phyloP scores from a whole-genome alignment of 1,140 invertebrate species.

The Oreohelix idahoensis region DNA sequence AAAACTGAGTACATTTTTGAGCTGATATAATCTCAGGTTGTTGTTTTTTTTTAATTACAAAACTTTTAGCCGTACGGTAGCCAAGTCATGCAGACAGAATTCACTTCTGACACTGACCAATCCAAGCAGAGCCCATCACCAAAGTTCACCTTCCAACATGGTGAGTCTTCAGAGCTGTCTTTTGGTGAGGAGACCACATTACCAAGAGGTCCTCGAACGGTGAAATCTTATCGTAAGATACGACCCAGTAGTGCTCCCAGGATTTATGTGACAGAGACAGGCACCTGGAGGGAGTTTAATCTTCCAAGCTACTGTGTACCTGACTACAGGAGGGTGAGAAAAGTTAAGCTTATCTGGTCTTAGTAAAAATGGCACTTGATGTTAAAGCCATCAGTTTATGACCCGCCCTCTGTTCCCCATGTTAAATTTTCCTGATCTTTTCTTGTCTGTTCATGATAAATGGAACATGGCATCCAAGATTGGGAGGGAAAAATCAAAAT shows the following conservation, averaged over 20 bases:
- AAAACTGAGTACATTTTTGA: no score
- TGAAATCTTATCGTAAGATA: neutral
- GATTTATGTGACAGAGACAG: neutral
- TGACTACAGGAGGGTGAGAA: neutral
- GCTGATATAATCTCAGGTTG: no score
- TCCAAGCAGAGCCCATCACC: neutral
- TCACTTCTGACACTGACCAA: neutral
- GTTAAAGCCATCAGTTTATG: no score
- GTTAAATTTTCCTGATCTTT: no score
- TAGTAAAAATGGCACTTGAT: no score
- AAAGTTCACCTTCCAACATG: neutral
- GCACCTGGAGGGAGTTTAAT: neutral
- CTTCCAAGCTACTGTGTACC: slow-evolving; percentile 3
- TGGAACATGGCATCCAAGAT: no score
- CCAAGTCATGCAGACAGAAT: neutral
- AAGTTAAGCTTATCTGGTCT: no score
- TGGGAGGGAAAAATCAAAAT: no score
- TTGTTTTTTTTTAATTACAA: neutral
- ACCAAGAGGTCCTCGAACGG: neutral
- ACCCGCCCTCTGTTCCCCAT: no score
- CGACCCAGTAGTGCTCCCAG: neutral
- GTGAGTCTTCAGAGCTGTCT: neutral
- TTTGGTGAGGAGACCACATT: neutral
- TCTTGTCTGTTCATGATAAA: no score
- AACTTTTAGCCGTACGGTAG: neutral